Evolutionary conservation across 2,797 vertebrate species (phyloP).

Genomic region (Enteromius radiatus): DNA sequence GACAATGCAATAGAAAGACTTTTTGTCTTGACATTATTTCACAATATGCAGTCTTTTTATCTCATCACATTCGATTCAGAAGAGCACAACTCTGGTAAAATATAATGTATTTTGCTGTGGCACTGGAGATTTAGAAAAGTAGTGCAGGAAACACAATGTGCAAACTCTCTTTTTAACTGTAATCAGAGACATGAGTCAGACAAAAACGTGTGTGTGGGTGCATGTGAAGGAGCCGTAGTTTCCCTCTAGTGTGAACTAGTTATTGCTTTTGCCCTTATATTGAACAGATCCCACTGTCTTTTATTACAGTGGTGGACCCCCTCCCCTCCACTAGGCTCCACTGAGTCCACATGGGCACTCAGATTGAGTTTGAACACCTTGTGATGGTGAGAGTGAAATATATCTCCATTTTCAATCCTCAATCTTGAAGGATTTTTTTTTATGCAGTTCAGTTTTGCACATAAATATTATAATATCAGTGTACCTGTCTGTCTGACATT

Average conservation of each 20-base stretch:
- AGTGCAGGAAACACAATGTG: neutral
- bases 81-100: conserved; percentile 1
- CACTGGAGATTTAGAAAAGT: neutral
- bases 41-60: conserved; percentile 23
- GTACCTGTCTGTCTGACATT: neutral
- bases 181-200: conserved; percentile 20
- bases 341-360: conserved; percentile 30
- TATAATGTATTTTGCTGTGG: neutral
- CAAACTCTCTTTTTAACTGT: conserved; percentile 14
- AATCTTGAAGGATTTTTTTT: conserved; percentile 20
- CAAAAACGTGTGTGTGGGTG: conserved; percentile 2
- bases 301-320: conserved; percentile 45
- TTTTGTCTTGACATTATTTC: conserved; percentile 13
- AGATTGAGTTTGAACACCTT: conserved; percentile 42
- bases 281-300: conserved; percentile 51
- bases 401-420: conserved; percentile 38
- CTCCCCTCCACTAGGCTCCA: conserved; percentile 7
- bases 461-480: no score
- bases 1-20: neutral
- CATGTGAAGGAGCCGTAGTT: conserved; percentile 39
- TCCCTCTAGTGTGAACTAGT: conserved; percentile 31
- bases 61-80: conserved; percentile 8
- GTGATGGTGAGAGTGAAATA: conserved; percentile 29
- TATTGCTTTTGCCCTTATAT: conserved; percentile 47
- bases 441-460: neutral